Evolutionary conservation across 2,888 invertebrate genomes (phyloP).

Genomic region (Oscheius myriophilus): DNA sequence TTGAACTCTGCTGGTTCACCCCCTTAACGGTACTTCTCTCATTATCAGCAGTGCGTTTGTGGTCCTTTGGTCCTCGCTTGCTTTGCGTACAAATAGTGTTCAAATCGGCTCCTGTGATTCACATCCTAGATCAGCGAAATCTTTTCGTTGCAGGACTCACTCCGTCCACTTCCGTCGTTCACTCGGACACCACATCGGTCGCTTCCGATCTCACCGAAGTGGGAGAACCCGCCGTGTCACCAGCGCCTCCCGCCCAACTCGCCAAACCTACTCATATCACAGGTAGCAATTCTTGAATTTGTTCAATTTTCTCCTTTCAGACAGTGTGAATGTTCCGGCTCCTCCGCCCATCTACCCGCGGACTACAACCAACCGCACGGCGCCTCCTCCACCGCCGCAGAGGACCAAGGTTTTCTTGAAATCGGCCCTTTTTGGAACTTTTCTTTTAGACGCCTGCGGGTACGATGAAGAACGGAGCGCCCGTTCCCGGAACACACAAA

Average conservation of each 20-base stretch:
- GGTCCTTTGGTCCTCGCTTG: not conserved
- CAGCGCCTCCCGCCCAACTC: slow-evolving; percentile 34
- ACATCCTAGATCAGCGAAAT: too few species aligned
- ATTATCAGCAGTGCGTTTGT: not conserved
- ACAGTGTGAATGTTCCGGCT: not conserved
- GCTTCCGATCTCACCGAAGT: not conserved
- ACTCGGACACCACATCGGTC: slow-evolving; percentile 5
- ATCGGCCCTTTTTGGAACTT: not conserved
- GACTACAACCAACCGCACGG: not conserved
- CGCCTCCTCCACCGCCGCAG: slow-evolving; percentile 40
- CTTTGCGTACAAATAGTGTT: not conserved
- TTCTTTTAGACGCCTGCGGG: not conserved
- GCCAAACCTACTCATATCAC: not conserved
- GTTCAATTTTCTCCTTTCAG: slow-evolving; percentile 1
- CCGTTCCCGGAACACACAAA: slow-evolving; percentile 45
- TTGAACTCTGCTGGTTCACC: too few species aligned
- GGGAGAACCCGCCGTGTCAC: slow-evolving; percentile 31
- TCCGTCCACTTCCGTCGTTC: slow-evolving; percentile 32
- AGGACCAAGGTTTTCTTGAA: slow-evolving; percentile 31
- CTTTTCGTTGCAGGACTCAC: slow-evolving; percentile 16
- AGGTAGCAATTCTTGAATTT: not conserved
- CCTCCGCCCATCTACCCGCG: slow-evolving; percentile 37
- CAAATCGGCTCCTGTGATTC: too few species aligned
- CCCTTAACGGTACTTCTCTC: too few species aligned
- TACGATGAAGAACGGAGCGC: slow-evolving; percentile 27